A percentile compares a stretch with the other conserved stretches of the same genome.
phyloP scores from a whole-genome alignment of 2,888 invertebrate genomes.

The Dilophus febrilis region DNA sequence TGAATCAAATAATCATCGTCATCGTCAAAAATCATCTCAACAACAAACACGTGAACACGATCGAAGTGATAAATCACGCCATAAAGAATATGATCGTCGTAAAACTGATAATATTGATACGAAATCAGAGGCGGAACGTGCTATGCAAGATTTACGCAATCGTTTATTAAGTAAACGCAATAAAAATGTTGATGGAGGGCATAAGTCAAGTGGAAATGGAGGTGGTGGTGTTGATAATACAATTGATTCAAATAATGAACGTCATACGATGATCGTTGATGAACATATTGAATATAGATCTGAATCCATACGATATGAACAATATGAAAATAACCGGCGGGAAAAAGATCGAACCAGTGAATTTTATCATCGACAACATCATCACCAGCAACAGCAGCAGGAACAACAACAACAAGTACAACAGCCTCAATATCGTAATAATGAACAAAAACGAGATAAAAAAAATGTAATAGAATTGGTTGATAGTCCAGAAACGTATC shows the following conservation, averaged over 20 bases:
- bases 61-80: slow-evolving; percentile 19
- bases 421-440: slow-evolving; percentile 1
- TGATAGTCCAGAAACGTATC: slow-evolving; percentile 31
- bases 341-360: slow-evolving; percentile 5
- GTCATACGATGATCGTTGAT: background rate
- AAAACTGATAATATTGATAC: slow-evolving; percentile 4
- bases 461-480: slow-evolving; percentile 32
- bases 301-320: background rate
- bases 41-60: background rate
- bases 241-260: slow-evolving; percentile 10
- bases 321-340: slow-evolving; percentile 15
- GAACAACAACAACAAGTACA: too few relatives aligned
- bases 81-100: slow-evolving; percentile 10
- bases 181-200: slow-evolving; percentile 36
- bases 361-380: slow-evolving; percentile 4
- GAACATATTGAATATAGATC: too few relatives aligned
- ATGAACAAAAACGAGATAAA: slow-evolving; percentile 21
- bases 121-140: slow-evolving; percentile 38
- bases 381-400: too few relatives aligned
- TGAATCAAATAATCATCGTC: too few relatives aligned
- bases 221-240: background rate
- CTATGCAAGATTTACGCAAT: slow-evolving; percentile 59
- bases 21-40: slow-evolving; percentile 10
- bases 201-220: slow-evolving; percentile 12
- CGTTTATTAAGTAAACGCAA: slow-evolving; percentile 51